Conservation (phyloP, 2,113 vertebrate genomes). For the Struthio camelus region DNA sequence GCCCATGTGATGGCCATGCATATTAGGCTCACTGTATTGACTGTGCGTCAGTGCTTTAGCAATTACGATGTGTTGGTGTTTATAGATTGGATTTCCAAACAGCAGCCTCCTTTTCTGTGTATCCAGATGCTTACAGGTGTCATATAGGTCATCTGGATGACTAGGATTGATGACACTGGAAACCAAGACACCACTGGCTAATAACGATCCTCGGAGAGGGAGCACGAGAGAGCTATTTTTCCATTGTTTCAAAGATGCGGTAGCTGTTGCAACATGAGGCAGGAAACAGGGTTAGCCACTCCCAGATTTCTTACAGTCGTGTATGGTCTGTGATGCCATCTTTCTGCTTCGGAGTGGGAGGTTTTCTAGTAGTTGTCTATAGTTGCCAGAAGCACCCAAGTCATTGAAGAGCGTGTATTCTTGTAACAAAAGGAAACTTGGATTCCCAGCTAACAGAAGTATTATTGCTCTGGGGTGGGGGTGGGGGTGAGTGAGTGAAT, state of each 20-base stretch:
- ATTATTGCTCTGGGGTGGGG: not conserved
- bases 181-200: not conserved
- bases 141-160: accelerated
- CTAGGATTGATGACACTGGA: not conserved
- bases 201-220: not conserved
- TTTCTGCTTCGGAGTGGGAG: too few relatives aligned
- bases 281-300: not conserved
- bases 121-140: not conserved
- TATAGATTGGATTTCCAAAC: accelerated
- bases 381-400: not conserved
- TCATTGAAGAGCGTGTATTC: too few relatives aligned
- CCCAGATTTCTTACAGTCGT: accelerated
- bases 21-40: too few relatives aligned
- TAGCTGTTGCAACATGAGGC: not conserved
- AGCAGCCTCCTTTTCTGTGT: not conserved
- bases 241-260: not conserved
- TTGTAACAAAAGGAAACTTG: not conserved
- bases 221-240: not conserved
- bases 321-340: not conserved
- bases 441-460: too few relatives aligned
- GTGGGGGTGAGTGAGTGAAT: not conserved
- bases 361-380: not conserved
- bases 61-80: not conserved
- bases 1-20: too few relatives aligned
- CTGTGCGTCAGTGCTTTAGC: not conserved